Base-by-base conservation (phyloP, 2,888 invertebrate genomes). In the Sthenelais limicola region DNA sequence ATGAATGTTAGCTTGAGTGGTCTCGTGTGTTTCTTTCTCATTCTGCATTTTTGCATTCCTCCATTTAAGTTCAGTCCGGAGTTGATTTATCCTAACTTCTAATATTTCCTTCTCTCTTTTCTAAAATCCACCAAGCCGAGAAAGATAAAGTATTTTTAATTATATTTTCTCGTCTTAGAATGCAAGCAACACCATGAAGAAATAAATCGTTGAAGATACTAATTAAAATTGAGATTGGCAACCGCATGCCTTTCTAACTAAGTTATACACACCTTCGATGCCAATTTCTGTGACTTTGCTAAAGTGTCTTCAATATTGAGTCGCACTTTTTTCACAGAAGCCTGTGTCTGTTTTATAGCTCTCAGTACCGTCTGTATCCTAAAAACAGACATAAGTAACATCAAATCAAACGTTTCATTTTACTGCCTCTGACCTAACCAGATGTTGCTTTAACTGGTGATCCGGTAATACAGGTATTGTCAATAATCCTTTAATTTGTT, bases 1-100 rank as follows among this genome's bases (percentile, higher is more conserved):
- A 12, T 79, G 68, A 56, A 76, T 80, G 2, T 71, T 68, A 18
- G 76, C 72, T 28, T 77, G 75, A 38, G 76, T 72, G 43, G 76
- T 78, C 47, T 91, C 90, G 62, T 93, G 84, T 71, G 90, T 89
- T 49, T 90, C 89, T 77, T 92, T 91, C 81, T 89, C 90, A 82
- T 91, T 91, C 87, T 92, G 93, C 78, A 93, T 89, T 78, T 90
- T 89, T 79, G 78, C 75, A 28, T 82, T 81, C 70, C 86, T 84
- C 80, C 83, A 84, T 15, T 80, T 72, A 3, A 86, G 74, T 68
- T 87, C 87, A 51, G 76, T 77, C 33, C 81, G 77, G 28, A 87
- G 75, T 76, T 85, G 83, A 32, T 81, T 76, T 35, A 85, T 82
- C 58, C 81, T 80, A 62, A 85, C 75, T 56, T 82, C 74, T 21